phyloP scores from a whole-genome alignment of 2,797 vertebrate species.

The Bradypus variegatus region DNA sequence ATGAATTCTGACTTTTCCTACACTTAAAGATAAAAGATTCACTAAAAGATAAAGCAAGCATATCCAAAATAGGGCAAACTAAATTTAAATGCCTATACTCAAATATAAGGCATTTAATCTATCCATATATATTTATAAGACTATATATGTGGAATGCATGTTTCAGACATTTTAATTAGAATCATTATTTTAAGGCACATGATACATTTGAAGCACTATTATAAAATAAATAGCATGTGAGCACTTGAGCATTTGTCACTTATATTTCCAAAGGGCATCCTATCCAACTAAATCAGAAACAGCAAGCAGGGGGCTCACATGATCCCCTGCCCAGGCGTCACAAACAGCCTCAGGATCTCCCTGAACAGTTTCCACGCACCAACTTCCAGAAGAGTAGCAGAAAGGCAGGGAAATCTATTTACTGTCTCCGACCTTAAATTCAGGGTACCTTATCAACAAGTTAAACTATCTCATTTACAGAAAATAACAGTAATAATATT shows the following conservation, averaged over 20 bases:
- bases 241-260: neutral
- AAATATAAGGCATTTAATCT: neutral
- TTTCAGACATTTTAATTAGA: neutral
- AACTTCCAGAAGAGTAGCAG: neutral
- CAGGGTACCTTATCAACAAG: neutral
- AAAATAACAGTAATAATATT: neutral
- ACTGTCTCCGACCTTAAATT: neutral
- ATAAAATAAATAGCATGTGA: neutral
- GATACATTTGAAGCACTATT: neutral
- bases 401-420: neutral
- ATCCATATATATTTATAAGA: neutral
- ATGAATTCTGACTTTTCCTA: constrained; percentile 32
- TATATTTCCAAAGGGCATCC: neutral
- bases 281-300: neutral
- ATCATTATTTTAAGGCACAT: neutral
- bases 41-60: neutral
- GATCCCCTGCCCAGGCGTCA: neutral
- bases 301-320: neutral
- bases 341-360: neutral
- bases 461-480: neutral
- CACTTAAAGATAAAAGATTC: neutral
- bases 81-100: neutral
- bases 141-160: neutral
- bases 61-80: neutral
- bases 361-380: too few species aligned